Base-by-base conservation (phyloP, 2,113 vertebrate genomes). In the Melierax canorus region DNA sequence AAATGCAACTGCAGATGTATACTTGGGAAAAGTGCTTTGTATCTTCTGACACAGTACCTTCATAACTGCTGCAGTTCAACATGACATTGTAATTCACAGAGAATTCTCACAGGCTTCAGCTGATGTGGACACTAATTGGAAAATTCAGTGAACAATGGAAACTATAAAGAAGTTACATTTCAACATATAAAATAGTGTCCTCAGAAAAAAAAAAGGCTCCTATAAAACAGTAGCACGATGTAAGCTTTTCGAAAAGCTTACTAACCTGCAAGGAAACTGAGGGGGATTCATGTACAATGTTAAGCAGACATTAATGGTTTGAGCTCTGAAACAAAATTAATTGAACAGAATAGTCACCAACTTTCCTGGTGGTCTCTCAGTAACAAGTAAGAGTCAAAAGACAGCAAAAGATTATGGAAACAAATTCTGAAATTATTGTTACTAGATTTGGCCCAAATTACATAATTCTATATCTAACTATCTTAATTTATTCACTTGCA, bases 111-210 rank as follows among this genome's bases (percentile, higher is more conserved):
- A 15, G 32, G 90, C 77, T 97, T 96, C 91, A 89, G 93, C 73
- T 92, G 93, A 90, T 96, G 73, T 94, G 95, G 92, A 94, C 94
- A 84, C 84, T 98, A 97, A 98, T 97, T 97, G 97, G 95, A 97
- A 98, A 97, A 93, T 92, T 94, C 94, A 94, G 78, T 41, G 96
- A 98, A 97, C 96, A 97, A 96, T 69, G 53, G 90, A 97, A 92
- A 41, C 64, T 73, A 74, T 82, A 94, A 96, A 95, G 79, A 96
- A 97, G 90, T 97, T 86, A 96, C 83, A 90, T 92, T 97, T 97
- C 94, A 97, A 95, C 71, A 93, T 32, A 90, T 27, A 93, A 62
- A 86, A 84, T 62, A 30, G 26, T 73, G 88, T 94, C 64, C 86
- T 90, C 66, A 89, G 56, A n/a, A 89, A 83, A 92, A 91, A 32